Evolutionary conservation across 2,797 vertebrate genomes (phyloP), one percentile per base, ranked within the genome.

Genomic region (Myotis daubentonii): DNA sequence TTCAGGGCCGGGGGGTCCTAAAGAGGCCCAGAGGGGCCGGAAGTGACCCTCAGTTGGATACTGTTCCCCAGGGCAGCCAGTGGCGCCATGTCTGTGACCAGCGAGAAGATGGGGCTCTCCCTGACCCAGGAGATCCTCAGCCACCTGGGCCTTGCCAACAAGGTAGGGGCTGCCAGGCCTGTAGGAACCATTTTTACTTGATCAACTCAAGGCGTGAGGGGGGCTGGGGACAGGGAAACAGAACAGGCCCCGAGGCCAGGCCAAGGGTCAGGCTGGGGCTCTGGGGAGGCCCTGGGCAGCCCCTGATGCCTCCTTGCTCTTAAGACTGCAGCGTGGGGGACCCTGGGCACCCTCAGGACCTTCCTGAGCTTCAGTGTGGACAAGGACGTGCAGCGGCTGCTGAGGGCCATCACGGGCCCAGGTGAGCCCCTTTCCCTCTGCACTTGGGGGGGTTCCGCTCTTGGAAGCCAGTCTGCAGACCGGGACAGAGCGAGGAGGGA

Each of bases 321-420:
- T 62, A 6, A 98, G 98, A 92, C 96, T 0, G 89, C 96, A 4
- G 95, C 95, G 1, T 98, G 98, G 98, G 98, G 98, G 11, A 98
- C 98, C 0, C 93, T 98, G 60, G 98, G 98, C 8, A 98, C 98
- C 3, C 95, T 98, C 33, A 97, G 98, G 30, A 98, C 98, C 3
- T 98, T 98, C 80, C 74, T 97, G 80, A 97, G 94, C 86, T 98
- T 98, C 68, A 95, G 94, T 4, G 97, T 97, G 20, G 97, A 97
- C 41, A 91, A 89, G 28, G 98, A 98, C 19, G 97, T 97, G 20
- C 97, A 98, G 47, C 74, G 62, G 60, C 93, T 98, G 33, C 88
- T 96, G 13, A 94, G 66, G 19, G 96, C 96, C 3, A 95, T 98
- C 8, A n/a, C 91, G 1, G 95, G 94, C 3, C 95, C 96, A 93